Evolutionary conservation across 64 coral and sea anemone genomes (phyloP), one percentile per base, ranked within the genome.

Genomic region (Platygyra sinensis): DNA sequence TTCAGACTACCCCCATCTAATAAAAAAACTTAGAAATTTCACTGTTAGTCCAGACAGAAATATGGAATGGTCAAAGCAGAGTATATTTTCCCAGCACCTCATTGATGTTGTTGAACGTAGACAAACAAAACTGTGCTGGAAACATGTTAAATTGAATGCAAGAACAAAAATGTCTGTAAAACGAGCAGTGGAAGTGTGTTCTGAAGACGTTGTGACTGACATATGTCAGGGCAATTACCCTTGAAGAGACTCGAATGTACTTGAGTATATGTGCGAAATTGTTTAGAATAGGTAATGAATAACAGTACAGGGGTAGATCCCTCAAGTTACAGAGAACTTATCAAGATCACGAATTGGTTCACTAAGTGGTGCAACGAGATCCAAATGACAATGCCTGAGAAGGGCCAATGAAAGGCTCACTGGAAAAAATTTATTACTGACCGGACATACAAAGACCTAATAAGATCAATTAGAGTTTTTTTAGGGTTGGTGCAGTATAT

Each of bases 131-230:
- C n/a, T n/a, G n/a, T n/a, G n/a, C n/a, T n/a, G n/a, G n/a, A n/a
- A n/a, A n/a, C n/a, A n/a, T n/a, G 32, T 87, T 0, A 87, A 74
- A 20, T 54, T 87, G 30, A 87, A 46, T 74, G 84, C 84, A 12
- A 52, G 84, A 15, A 87, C 84, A 87, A 74, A 86, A 74, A 87
- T 74, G 84, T 87, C 84, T 30, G 84, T 87, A 5, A 87, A 87
- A 69, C 65, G 42, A 30, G 84, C 84, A 30, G 84, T 73, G 69
- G n/a, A 87, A 16, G 39, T 87, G 25, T 74, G 84, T 16, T 73
- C 67, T 57, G 69, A 87, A 38, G 36, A 87, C 30, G 62, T 55
- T 73, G 84, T 87, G 10, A 31, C 12, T 15, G 69, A 87, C 29
- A 72, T 73, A 22, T 87, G 69, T 16, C 24, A 87, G 49, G 84